phyloP scores from a whole-genome alignment of 2,888 invertebrate genomes.

The Sclerodermus sp. region DNA sequence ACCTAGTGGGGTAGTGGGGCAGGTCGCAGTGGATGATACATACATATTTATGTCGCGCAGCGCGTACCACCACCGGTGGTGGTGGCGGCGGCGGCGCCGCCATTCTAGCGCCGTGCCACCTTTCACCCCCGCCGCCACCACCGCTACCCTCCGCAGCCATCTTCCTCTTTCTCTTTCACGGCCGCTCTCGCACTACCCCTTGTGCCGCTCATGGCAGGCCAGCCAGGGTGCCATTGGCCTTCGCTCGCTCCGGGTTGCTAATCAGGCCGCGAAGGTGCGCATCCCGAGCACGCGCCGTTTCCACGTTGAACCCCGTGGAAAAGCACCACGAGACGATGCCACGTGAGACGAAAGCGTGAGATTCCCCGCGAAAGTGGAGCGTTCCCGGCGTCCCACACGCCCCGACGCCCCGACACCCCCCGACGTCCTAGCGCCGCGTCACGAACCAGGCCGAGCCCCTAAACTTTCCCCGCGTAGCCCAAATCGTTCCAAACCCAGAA shows the following conservation, averaged over 20 bases:
- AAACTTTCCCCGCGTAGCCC: too few relatives aligned
- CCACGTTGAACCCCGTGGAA: slow-evolving; percentile 35
- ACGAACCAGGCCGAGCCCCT: background rate
- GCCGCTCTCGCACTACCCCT: slow-evolving; percentile 9
- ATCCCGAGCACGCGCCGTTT: slow-evolving; percentile 52
- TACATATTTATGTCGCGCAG: slow-evolving; percentile 57
- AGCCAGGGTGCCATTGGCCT: slow-evolving; percentile 48
- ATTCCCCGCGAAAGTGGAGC: too few relatives aligned
- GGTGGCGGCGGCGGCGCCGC: slow-evolving; percentile 18
- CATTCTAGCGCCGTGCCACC: slow-evolving; percentile 17
- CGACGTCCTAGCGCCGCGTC: background rate
- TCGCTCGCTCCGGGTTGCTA: slow-evolving; percentile 51
- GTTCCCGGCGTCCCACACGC: background rate
- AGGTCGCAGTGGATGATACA: slow-evolving; percentile 56
- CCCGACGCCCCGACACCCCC: background rate
- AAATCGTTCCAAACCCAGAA: too few relatives aligned
- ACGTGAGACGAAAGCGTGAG: slow-evolving; percentile 50
- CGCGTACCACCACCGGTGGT: slow-evolving; percentile 27
- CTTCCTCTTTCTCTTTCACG: slow-evolving; percentile 6
- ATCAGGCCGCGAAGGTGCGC: slow-evolving; percentile 54
- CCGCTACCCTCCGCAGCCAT: slow-evolving; percentile 1
- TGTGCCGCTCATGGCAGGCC: slow-evolving; percentile 18
- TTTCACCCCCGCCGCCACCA: background rate
- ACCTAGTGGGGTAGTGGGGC: slow-evolving; percentile 57
- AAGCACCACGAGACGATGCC: slow-evolving; percentile 40